Evolutionary conservation across 37 sponge, comb jelly and placozoan species (phyloP).

Genomic region (Halisarca cf. caerulea): DNA sequence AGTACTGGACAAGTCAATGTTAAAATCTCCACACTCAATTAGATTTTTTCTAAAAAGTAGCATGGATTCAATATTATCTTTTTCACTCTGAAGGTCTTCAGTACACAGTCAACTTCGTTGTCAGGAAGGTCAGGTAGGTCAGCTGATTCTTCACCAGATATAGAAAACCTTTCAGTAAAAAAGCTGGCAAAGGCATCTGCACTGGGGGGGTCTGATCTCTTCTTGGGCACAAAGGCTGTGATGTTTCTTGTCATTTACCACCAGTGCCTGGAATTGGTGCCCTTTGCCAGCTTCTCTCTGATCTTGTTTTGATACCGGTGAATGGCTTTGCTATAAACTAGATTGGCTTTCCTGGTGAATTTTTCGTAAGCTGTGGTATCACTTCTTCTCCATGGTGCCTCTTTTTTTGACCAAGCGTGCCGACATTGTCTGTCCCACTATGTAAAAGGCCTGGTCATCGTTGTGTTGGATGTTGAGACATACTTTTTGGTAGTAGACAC

Average conservation of each 20-base stretch:
- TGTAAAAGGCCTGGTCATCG: slow-evolving; percentile 12
- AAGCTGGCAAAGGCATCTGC: slow-evolving; percentile 12
- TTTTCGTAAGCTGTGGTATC: slow-evolving; percentile 11
- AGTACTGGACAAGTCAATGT: no score
- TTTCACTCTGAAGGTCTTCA: slow-evolving; percentile 26
- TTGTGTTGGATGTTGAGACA: slow-evolving; percentile 7
- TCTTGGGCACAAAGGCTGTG: neutral
- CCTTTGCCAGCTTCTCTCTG: slow-evolving; percentile 24
- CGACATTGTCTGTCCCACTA: slow-evolving; percentile 5
- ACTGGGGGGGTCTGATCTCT: neutral
- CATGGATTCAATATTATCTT: no score
- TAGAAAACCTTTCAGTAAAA: slow-evolving; percentile 21
- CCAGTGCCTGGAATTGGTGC: slow-evolving; percentile 16
- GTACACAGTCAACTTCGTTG: neutral
- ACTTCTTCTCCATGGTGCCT: slow-evolving; percentile 3
- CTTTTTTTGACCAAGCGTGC: neutral
- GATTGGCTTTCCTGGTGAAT: slow-evolving; percentile 6
- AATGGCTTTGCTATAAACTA: neutral
- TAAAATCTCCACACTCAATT: no score
- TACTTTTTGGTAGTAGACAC: neutral
- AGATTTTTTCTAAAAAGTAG: no score
- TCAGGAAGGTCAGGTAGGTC: neutral
- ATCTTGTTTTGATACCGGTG: neutral
- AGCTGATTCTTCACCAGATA: slow-evolving; percentile 19
- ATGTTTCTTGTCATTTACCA: slow-evolving; percentile 29